phyloP scores from a whole-genome alignment of 2,888 invertebrate genomes.

The Hofmannophila pseudospretella region DNA sequence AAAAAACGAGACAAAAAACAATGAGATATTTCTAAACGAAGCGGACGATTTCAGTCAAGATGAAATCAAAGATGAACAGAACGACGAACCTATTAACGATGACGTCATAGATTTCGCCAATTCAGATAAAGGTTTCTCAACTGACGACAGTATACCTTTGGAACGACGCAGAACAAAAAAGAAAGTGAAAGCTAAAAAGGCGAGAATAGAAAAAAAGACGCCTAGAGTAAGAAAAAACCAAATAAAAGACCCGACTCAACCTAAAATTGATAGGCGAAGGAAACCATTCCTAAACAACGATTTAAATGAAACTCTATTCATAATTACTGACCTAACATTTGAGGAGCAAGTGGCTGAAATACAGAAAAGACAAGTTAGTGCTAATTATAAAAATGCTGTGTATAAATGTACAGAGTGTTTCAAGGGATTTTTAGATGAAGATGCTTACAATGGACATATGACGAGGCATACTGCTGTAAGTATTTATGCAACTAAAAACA shows the following conservation, averaged over 20 bases:
- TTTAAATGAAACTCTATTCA: conserved; percentile 55
- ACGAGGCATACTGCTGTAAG: conserved; percentile 54
- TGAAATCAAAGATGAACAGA: conserved; percentile 18
- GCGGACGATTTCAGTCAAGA: conserved; percentile 6
- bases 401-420: conserved; percentile 59
- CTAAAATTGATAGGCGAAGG: conserved; percentile 51
- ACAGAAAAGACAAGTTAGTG: conserved; percentile 47
- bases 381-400: conserved; percentile 55
- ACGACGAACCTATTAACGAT: conserved; percentile 6
- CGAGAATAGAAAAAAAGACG: conserved; percentile 1
- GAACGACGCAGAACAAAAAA: conserved; percentile 31
- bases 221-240: conserved; percentile 1
- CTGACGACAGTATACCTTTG: conserved; percentile 47
- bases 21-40: conserved; percentile 12
- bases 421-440: conserved; percentile 60
- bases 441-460: conserved; percentile 56
- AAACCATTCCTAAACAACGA: conserved; percentile 60
- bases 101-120: conserved; percentile 16
- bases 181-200: conserved; percentile 20
- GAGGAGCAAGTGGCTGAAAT: conserved; percentile 59
- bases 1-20: conserved; percentile 16
- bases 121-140: conserved; percentile 30
- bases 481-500: no score
- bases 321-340: conserved; percentile 36
- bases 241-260: conserved; percentile 21